These are phyloP conservation scores for Siphamia tubifer DNA, from an alignment of 2,113 vertebrate species.

Conservation along the genomic window DNA sequence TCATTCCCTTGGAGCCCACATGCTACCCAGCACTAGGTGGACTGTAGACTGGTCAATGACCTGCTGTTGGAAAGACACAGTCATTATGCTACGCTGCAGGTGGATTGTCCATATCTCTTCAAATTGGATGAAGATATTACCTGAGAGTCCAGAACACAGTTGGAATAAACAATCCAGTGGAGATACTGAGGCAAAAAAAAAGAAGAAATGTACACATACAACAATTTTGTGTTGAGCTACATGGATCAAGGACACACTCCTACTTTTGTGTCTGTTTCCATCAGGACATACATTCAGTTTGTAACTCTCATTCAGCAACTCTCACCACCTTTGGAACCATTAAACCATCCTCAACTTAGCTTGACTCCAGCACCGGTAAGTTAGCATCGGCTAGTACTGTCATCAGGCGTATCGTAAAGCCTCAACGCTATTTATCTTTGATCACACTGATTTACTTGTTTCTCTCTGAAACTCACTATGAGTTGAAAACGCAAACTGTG, in stretches of 20 bases:
- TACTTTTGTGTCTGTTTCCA: not conserved
- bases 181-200: not conserved
- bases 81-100: conserved; percentile 1
- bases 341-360: conserved; percentile 16
- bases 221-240: not conserved
- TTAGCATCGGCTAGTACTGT: conserved; percentile 3
- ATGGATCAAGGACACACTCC: not conserved
- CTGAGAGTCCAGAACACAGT: not conserved
- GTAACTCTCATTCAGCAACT: conserved; percentile 52
- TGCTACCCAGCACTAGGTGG: conserved; percentile 1
- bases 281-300: conserved; percentile 2
- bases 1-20: too few species aligned
- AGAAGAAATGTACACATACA: not conserved
- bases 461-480: not conserved
- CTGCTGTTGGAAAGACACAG: not conserved
- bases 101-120: not conserved
- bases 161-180: not conserved
- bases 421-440: not conserved
- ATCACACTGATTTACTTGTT: not conserved
- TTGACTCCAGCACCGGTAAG: conserved; percentile 1
- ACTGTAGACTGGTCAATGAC: conserved; percentile 6
- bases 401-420: not conserved
- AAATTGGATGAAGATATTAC: not conserved
- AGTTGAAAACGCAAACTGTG: conserved; percentile 2
- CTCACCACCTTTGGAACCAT: conserved; percentile 35